A percentile compares a stretch with the other conserved stretches of the same genome.
Evolutionary conservation across 2,888 invertebrate genomes (phyloP).

Genomic region (Drosophila quinaria): DNA sequence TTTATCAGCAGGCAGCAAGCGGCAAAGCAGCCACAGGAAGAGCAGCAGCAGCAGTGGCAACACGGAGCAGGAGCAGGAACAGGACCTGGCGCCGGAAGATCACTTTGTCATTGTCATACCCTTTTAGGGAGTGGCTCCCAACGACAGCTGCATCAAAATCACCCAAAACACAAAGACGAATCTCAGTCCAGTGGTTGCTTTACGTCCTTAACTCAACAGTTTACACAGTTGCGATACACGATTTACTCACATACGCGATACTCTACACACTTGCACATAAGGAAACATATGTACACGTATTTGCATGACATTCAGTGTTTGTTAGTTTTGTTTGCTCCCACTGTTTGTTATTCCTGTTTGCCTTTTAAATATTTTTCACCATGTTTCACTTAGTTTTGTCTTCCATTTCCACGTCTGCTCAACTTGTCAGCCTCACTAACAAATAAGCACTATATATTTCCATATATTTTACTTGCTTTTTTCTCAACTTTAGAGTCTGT

Average conservation of each 20-base stretch:
- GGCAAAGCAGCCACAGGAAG: constrained; percentile 33
- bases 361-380: constrained; percentile 53
- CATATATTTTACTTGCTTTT: constrained; percentile 11
- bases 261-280: constrained; percentile 1
- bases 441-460: constrained; percentile 39
- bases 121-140: constrained; percentile 51
- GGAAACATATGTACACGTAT: constrained; percentile 41
- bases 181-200: constrained; percentile 36
- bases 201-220: constrained; percentile 39
- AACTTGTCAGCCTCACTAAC: constrained; percentile 67
- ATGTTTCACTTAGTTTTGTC: constrained; percentile 36
- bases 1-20: constrained; percentile 63
- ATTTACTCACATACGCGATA: constrained; percentile 3
- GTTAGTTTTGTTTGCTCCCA: constrained; percentile 47
- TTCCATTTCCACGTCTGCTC: constrained; percentile 66
- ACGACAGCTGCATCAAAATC: constrained; percentile 21
- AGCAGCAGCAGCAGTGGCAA: constrained; percentile 26
- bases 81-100: constrained; percentile 77
- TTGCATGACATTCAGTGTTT: constrained; percentile 57
- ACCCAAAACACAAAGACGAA: constrained; percentile 22
- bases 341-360: constrained; percentile 57
- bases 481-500: constrained; percentile 29
- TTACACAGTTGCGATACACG: constrained; percentile 23
- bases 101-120: constrained; percentile 82
- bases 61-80: constrained; percentile 26